These are phyloP conservation scores for Steinernema carpocapsae DNA, from an alignment of 2,888 invertebrate species.

Conservation along the genomic window DNA sequence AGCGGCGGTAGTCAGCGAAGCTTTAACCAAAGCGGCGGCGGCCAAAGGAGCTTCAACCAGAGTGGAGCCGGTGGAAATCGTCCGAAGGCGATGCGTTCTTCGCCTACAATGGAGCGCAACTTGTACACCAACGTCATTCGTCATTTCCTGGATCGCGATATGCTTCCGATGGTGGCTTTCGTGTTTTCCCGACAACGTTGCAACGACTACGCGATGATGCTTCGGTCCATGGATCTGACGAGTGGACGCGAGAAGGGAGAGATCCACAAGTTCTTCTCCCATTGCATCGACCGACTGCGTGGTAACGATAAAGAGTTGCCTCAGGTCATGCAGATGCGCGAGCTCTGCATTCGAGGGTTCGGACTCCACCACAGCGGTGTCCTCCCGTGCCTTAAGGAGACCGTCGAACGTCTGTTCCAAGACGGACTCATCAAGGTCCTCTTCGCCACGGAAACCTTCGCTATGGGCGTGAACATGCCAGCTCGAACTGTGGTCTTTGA, in stretches of 20 bases:
- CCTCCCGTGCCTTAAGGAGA: conserved; percentile 95
- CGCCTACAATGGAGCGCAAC: conserved; percentile 76
- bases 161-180: conserved; percentile 91
- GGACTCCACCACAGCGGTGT: conserved; percentile 98
- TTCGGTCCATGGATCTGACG: conserved; percentile 78
- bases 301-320: conserved; percentile 86
- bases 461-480: conserved; percentile 99
- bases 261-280: conserved; percentile 84
- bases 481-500: conserved; percentile 96
- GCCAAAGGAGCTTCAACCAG: conserved; percentile 41
- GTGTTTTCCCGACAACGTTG: conserved; percentile 86
- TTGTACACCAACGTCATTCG: conserved; percentile 84
- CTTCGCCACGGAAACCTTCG: conserved; percentile 98
- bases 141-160: conserved; percentile 81
- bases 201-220: conserved; percentile 77
- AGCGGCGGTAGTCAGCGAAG: conserved; percentile 45
- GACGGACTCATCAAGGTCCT: conserved; percentile 86
- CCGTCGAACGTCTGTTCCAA: conserved; percentile 95
- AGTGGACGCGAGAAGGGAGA: conserved; percentile 81
- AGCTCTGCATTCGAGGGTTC: conserved; percentile 78
- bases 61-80: conserved; percentile 23
- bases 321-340: conserved; percentile 80
- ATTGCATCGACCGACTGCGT: conserved; percentile 82
- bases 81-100: background rate
- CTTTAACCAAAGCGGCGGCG: conserved; percentile 41